Evolutionary conservation across 2,888 invertebrate genomes (phyloP).

Genomic region (Standfussiana lucernea): DNA sequence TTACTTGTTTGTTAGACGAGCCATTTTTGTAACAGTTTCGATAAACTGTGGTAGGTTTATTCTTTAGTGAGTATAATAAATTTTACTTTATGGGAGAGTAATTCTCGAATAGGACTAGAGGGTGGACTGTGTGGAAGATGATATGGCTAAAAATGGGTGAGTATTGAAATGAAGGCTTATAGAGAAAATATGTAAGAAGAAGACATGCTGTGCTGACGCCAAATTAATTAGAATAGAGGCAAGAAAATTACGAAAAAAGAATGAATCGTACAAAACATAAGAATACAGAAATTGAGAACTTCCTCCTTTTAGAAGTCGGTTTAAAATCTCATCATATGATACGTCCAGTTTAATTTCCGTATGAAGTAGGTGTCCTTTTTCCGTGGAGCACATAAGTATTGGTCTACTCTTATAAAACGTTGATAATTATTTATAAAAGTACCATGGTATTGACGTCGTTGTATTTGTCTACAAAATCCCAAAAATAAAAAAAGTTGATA

Average conservation of each 20-base stretch:
- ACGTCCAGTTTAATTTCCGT: neutral
- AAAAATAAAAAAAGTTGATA: neutral
- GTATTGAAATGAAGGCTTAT: neutral
- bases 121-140: neutral
- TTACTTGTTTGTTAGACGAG: constrained; percentile 28
- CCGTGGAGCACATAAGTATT: neutral
- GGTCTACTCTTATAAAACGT: neutral
- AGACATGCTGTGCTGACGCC: neutral
- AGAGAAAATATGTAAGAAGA: neutral
- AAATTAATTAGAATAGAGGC: neutral
- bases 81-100: neutral
- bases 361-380: neutral
- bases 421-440: neutral
- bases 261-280: too few species aligned
- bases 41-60: constrained; percentile 2
- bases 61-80: neutral
- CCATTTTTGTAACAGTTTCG: constrained; percentile 25
- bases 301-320: too few species aligned
- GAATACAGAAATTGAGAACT: too few species aligned
- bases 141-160: neutral
- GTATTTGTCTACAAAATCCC: neutral
- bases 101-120: neutral
- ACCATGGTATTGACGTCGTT: neutral
- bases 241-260: neutral
- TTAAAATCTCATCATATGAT: neutral